phyloP scores from a whole-genome alignment of 2,797 vertebrate species.

The Monodelphis domestica region DNA sequence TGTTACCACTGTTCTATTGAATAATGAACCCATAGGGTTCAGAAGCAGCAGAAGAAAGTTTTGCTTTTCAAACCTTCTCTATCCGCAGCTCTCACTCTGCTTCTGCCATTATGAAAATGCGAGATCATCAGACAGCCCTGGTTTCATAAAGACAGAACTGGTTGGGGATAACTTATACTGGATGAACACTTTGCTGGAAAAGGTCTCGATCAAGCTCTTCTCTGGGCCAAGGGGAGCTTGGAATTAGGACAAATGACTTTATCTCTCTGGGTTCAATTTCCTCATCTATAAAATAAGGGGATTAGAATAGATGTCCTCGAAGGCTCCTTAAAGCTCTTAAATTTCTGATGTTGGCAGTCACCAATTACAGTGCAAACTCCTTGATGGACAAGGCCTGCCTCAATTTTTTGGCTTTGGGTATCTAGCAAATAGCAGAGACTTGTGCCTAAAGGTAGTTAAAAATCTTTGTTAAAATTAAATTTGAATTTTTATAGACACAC shows the following conservation, averaged over 20 bases:
- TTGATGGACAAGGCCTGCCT: neutral
- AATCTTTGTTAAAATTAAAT: neutral
- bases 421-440: neutral
- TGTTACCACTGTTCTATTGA: constrained; percentile 84
- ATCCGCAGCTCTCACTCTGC: constrained; percentile 68
- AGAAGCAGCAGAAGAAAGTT: constrained; percentile 77
- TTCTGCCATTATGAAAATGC: constrained; percentile 64
- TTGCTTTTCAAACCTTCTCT: constrained; percentile 77
- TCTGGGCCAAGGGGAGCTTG: neutral
- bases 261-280: neutral
- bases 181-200: neutral
- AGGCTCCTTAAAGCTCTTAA: neutral
- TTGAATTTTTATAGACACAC: neutral
- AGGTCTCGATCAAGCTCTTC: neutral
- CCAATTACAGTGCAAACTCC: neutral
- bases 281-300: neutral
- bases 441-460: neutral
- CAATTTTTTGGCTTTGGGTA: neutral
- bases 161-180: neutral
- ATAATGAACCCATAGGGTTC: constrained; percentile 83
- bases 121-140: neutral
- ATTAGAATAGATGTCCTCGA: neutral
- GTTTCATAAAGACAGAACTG: neutral
- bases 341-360: neutral
- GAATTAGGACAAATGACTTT: neutral